These are phyloP conservation scores for Yponomeuta cagnagella DNA, from an alignment of 2,888 invertebrate genomes.

Conservation along the genomic window DNA sequence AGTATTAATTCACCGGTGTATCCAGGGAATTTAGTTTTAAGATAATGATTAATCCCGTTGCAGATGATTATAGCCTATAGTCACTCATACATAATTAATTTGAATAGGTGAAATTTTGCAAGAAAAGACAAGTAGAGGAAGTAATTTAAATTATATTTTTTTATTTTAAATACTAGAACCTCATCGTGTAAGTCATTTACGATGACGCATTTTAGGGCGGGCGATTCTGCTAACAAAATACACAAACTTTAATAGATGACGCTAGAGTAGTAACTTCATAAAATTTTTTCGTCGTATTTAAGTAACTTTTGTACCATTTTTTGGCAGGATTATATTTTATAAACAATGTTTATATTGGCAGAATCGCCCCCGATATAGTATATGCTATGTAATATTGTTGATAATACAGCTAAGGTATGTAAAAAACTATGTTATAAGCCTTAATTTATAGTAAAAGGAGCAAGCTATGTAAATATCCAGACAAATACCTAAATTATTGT, in stretches of 20 bases:
- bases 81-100: too few species aligned
- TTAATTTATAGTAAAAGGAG: constrained; percentile 24
- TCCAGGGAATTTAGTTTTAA: too few species aligned
- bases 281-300: background rate
- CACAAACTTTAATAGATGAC: background rate
- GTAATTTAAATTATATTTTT: background rate
- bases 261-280: background rate
- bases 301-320: background rate
- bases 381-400: background rate
- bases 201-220: background rate
- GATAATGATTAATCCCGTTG: too few species aligned
- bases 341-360: background rate
- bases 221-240: background rate
- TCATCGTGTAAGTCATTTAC: background rate
- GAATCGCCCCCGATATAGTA: background rate
- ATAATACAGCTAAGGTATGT: constrained; percentile 9
- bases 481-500: constrained; percentile 62
- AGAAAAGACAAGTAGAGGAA: background rate
- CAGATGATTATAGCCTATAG: too few species aligned
- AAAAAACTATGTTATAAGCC: constrained; percentile 5
- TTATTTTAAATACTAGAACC: background rate
- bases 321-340: background rate
- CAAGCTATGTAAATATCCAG: constrained; percentile 61
- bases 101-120: background rate
- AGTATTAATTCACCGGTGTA: too few species aligned